Base-by-base conservation (phyloP, 2,888 invertebrate genomes). In the Iselma pallidipennis region DNA sequence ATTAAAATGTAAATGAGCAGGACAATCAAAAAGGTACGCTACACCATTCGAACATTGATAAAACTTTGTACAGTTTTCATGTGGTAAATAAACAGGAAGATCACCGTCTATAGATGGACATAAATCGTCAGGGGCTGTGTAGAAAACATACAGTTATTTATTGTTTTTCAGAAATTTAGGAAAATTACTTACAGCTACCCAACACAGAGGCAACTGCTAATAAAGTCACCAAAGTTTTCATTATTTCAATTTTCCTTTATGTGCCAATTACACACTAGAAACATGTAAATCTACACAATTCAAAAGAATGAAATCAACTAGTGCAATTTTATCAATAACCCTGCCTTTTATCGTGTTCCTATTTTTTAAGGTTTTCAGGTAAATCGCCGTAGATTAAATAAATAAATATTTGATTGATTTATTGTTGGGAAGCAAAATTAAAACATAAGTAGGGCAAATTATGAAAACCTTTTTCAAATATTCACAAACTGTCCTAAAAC, bases 21-120 rank as follows among this genome's bases (percentile, higher is more conserved):
- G 49, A 50, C 72, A 72, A 28, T 51, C 26, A 16, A 65, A 59
- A 14, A 61, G 59, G 29, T 65, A 58, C 6, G 70, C 58, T 21
- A 61, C 63, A 19, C 69, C 69, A 33, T 67, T 70, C 16, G 67
- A 66, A 31, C 71, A 72, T 45, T 69, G 65, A 64, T 67, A 72
- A 53, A 67, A 72, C 58, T 70, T 71, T n/a, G 63, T 57, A 48
- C 71, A 72, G 16, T 67, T 66, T 56, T 55, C 51, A 49, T 70
- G 61, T 5, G 69, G 69, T n/a, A 71, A 55, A 49, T 70, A 70
- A 1, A 69, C 64, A 4, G 70, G 65, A n/a, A 5, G 7, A 6
- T n/a, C n/a, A n/a, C 26, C 6, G 7, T 26, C 26, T 6, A 26
- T 4, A 1, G 2, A 1, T 26, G 26, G 26, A 26, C 26, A 26